Percentiles rank a stretch among this genome's conserved stretches.
Evolutionary conservation across 1,140 invertebrate genomes (phyloP).

Genomic region (Eriosoma lanigerum): DNA sequence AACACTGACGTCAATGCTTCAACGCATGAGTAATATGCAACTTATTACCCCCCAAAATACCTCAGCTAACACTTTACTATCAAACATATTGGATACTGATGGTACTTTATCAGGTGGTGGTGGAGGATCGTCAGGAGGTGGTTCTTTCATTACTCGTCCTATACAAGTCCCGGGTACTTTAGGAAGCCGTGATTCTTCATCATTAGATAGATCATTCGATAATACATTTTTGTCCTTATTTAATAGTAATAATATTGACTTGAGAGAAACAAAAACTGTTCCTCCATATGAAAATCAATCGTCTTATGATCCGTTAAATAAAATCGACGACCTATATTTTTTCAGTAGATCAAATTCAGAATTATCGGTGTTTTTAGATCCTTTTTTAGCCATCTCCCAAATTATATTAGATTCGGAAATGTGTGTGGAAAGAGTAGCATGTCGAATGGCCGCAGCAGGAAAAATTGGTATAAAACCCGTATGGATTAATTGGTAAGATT

Average conservation of each 20-base stretch:
- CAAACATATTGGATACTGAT: neutral
- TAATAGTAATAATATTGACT: too few relatives aligned
- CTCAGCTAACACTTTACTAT: neutral
- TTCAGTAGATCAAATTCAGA: neutral
- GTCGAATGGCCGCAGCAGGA: neutral
- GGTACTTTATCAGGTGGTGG: too few relatives aligned
- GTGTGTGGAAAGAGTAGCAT: neutral
- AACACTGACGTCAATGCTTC: neutral
- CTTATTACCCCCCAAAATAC: neutral
- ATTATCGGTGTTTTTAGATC: neutral
- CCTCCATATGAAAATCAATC: neutral
- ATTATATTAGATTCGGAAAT: neutral
- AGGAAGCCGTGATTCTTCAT: too few relatives aligned
- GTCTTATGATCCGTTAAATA: neutral
- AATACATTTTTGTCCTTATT: too few relatives aligned
- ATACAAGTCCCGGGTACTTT: too few relatives aligned
- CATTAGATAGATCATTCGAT: too few relatives aligned
- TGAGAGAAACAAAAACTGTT: neutral
- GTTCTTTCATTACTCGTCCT: too few relatives aligned
- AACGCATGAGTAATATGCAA: neutral
- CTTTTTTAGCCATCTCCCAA: neutral
- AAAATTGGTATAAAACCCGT: neutral
- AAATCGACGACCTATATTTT: neutral
- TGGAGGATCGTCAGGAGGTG: too few relatives aligned
- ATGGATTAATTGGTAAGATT: constrained; percentile 33